Evolutionary conservation across 2,797 vertebrate species (phyloP), one percentile per base, ranked within the genome.

Genomic region (Apodemus agrarius): DNA sequence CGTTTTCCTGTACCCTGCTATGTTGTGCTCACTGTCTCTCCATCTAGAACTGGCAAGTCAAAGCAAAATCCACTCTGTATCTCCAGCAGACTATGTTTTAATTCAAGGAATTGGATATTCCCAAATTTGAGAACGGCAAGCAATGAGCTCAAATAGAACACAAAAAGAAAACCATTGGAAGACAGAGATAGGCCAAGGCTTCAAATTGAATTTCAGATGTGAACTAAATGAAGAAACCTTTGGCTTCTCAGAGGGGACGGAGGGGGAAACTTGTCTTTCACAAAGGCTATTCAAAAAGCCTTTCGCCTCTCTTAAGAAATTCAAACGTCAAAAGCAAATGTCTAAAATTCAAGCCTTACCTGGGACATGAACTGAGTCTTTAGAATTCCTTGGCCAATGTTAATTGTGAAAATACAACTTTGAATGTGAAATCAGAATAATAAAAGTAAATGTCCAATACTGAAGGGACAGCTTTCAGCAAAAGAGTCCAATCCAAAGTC

Each of bases 381-480:
- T 82, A 82, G 31, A 95, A 79, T 75, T 82, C 59, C 49, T 54
- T 65, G 43, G 49, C 82, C 89, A 93, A 59, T 93, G 83, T 83
- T 90, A 87, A 87, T 49, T 89, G 54, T 40, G 67, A 97, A 97
- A 97, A 52, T 74, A 59, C 67, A 43, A 82, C 69, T 88, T 93
- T 37, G 52, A 93, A 96, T 93, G 78, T 94, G 61, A 91, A 97
- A 94, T 81, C 4, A 84, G 52, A 85, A 95, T 80, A 84, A 69
- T 43, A 40, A 92, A 94, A 87, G 46, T 26, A 65, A 88, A 78
- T 74, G 84, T 85, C 21, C 67, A 80, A 19, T 46, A 63, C 1
- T 63, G 3, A 94, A 52, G 89, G 4, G 2, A 63, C 34, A 63
- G n/a, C n/a, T 85, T 91, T 90, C 81, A 90, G 59, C 34, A 81